Evolutionary conservation across 2,888 invertebrate genomes (phyloP).

Genomic region (Odontocolon sp.): DNA sequence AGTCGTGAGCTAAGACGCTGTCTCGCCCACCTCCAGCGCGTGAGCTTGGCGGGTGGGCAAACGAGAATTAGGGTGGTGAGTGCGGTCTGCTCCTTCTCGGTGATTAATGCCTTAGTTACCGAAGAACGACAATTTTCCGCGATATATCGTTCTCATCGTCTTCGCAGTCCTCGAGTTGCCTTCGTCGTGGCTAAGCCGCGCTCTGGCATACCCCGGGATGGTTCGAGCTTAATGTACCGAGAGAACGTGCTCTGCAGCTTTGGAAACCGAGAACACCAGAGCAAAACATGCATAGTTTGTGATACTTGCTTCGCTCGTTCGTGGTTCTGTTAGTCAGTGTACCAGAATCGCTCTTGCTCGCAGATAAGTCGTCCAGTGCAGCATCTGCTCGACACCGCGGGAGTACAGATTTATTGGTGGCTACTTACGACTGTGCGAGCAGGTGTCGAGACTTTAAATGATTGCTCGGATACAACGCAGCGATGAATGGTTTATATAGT

Average conservation of each 20-base stretch:
- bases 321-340: constrained; percentile 23
- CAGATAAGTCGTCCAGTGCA: constrained; percentile 50
- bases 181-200: constrained; percentile 43
- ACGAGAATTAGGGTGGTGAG: constrained; percentile 63
- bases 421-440: constrained; percentile 52
- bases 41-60: constrained; percentile 51
- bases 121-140: constrained; percentile 65
- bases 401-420: constrained; percentile 62
- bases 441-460: constrained; percentile 35
- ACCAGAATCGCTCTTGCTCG: constrained; percentile 34
- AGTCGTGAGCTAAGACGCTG: constrained; percentile 47
- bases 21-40: constrained; percentile 29
- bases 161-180: constrained; percentile 18
- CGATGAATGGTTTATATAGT: not conserved
- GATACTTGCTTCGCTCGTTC: constrained; percentile 34
- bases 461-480: not conserved
- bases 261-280: constrained; percentile 36
- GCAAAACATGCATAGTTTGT: constrained; percentile 58
- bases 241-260: constrained; percentile 50
- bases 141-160: constrained; percentile 58
- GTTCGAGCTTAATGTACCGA: constrained; percentile 63
- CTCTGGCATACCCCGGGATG: constrained; percentile 48
- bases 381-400: constrained; percentile 59
- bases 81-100: constrained; percentile 60
- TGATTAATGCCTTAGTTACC: constrained; percentile 65